phyloP scores from a whole-genome alignment of 64 coral and sea anemone species.

The Hydrozoanthus tunicans region DNA sequence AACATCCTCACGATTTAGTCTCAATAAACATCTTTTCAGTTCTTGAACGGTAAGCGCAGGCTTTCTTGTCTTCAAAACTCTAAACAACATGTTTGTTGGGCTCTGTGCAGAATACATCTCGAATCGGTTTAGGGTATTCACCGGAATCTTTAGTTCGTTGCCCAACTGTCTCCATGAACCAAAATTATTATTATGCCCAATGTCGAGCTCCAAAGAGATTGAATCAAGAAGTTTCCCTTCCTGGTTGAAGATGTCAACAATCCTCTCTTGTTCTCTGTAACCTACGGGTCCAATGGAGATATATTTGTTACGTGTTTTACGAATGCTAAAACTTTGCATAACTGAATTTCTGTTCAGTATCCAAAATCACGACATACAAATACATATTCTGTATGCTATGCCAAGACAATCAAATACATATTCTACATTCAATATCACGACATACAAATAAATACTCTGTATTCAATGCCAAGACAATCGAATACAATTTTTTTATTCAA shows the following conservation, averaged over 20 bases:
- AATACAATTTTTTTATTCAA: too few relatives aligned
- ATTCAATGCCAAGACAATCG: too few relatives aligned
- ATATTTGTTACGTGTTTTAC: too few relatives aligned
- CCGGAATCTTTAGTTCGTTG: slow-evolving; percentile 6
- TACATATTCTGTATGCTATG: too few relatives aligned
- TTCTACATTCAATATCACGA: too few relatives aligned
- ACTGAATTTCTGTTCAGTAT: too few relatives aligned
- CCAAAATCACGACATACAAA: too few relatives aligned
- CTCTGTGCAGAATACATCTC: background rate
- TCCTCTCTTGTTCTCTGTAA: background rate
- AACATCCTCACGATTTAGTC: background rate
- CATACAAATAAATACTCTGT: too few relatives aligned
- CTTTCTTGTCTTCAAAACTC: background rate
- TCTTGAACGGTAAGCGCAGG: background rate
- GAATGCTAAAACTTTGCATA: too few relatives aligned
- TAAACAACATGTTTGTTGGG: background rate
- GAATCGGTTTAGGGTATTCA: background rate
- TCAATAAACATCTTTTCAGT: background rate
- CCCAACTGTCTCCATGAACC: slow-evolving; percentile 31
- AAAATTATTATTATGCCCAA: background rate
- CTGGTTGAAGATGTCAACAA: background rate
- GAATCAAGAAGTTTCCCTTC: slow-evolving; percentile 11
- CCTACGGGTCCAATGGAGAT: background rate
- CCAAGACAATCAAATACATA: too few relatives aligned
- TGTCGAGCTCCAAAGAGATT: slow-evolving; percentile 3